Evolutionary conservation across 2,113 vertebrate genomes (phyloP).

Genomic region (Nyctereutes procyonoides): DNA sequence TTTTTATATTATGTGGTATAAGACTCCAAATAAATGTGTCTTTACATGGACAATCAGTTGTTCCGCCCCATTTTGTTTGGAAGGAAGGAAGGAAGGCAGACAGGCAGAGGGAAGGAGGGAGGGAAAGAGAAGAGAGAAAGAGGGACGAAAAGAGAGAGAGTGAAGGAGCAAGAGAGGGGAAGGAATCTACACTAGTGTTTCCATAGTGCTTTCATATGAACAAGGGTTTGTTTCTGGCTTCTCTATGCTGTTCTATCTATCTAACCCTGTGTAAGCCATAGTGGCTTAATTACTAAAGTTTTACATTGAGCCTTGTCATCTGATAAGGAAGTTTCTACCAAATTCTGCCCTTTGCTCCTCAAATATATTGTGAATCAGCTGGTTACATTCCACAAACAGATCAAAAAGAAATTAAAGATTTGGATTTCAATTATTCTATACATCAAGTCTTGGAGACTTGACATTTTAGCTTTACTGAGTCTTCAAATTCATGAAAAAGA

Average conservation of each 20-base stretch:
- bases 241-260: not conserved
- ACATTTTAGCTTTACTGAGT: not conserved
- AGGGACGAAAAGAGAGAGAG: not conserved
- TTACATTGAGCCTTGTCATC: not conserved
- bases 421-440: not conserved
- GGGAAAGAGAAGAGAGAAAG: no score
- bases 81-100: no score
- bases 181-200: not conserved
- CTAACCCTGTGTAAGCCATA: not conserved
- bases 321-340: not conserved
- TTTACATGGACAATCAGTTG: not conserved
- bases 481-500: not conserved
- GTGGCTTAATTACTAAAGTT: not conserved
- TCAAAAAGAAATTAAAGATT: not conserved
- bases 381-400: not conserved
- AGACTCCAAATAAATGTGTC: not conserved
- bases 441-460: not conserved
- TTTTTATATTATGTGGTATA: not conserved
- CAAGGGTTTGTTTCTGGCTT: not conserved
- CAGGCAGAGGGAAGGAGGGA: no score
- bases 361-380: not conserved
- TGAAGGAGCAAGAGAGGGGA: not conserved
- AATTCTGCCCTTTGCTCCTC: not conserved
- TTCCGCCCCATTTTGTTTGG: not conserved
- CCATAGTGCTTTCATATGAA: not conserved